Evolutionary conservation across 2,797 vertebrate genomes (phyloP).

Genomic region (Falco rusticolus): DNA sequence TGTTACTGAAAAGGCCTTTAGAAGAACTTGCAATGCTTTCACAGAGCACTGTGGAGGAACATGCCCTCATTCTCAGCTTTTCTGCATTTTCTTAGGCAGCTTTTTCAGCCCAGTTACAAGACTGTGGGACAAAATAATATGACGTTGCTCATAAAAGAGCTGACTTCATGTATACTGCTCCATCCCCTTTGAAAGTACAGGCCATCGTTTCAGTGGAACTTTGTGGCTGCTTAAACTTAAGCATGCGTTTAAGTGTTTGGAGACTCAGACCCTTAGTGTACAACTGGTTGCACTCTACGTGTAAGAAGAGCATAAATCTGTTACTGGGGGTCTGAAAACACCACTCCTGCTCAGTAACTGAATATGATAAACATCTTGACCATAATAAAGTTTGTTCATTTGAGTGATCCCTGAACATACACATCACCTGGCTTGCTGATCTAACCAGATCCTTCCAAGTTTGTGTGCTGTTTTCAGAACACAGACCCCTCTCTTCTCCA

Average conservation of each 20-base stretch:
- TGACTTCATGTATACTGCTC: background rate
- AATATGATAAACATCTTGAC: slow-evolving; percentile 57
- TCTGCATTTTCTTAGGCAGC: background rate
- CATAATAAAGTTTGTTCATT: slow-evolving; percentile 40
- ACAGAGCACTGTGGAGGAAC: background rate
- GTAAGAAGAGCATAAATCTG: slow-evolving; percentile 48
- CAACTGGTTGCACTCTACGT: background rate
- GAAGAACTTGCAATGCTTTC: background rate
- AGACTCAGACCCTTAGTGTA: background rate
- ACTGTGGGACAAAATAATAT: background rate
- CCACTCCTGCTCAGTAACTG: slow-evolving; percentile 47
- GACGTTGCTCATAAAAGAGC: background rate
- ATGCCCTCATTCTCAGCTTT: background rate
- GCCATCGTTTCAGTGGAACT: background rate
- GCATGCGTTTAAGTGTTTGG: background rate
- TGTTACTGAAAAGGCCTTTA: background rate
- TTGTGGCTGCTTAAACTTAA: background rate
- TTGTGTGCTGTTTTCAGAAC: slow-evolving; percentile 36
- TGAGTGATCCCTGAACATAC: slow-evolving; percentile 17
- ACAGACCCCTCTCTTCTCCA: slow-evolving; percentile 18
- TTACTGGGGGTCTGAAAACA: slow-evolving; percentile 20
- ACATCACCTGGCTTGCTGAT: slow-evolving; percentile 6
- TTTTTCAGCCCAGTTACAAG: background rate
- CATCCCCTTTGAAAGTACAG: background rate
- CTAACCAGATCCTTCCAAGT: slow-evolving; percentile 35